These are phyloP conservation scores for Toxostoma redivivum DNA, from an alignment of 2,113 vertebrate species.

Conservation along the genomic window DNA sequence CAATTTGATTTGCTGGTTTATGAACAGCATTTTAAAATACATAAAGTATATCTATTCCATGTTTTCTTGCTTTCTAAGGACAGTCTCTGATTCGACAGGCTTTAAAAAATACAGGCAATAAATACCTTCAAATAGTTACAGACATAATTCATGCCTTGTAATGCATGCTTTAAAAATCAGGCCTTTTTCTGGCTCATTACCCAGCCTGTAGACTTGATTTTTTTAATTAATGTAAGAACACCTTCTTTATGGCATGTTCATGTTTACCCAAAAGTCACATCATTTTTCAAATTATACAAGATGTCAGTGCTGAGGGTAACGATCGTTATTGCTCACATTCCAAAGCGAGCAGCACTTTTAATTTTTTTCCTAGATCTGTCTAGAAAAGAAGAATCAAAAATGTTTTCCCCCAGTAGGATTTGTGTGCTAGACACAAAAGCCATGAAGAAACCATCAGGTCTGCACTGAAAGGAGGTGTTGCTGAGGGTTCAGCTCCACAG, in stretches of 20 bases:
- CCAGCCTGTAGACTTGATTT: slow-evolving; percentile 36
- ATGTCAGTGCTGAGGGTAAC: slow-evolving; percentile 51
- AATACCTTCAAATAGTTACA: not conserved
- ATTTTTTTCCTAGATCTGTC: not conserved
- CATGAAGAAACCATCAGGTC: not conserved
- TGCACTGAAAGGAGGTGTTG: not conserved
- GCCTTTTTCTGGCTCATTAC: slow-evolving; percentile 66
- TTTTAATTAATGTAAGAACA: slow-evolving; percentile 68
- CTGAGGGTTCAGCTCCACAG: not conserved
- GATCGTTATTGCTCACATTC: slow-evolving; percentile 39
- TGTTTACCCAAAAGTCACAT: slow-evolving; percentile 67
- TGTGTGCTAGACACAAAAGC: not conserved
- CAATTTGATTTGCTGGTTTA: not conserved
- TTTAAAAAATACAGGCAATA: not conserved
- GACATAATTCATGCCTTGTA: slow-evolving; percentile 53
- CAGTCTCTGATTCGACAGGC: not conserved
- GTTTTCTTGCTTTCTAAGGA: not conserved
- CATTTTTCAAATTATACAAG: slow-evolving; percentile 70
- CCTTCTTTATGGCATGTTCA: slow-evolving; percentile 49
- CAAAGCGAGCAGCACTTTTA: not conserved
- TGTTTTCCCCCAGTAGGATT: not conserved
- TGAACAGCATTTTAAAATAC: not conserved
- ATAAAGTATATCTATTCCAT: not conserved
- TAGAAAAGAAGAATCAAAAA: not conserved
- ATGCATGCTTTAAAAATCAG: slow-evolving; percentile 48